Conservation (phyloP, 2,888 invertebrate species). For the Luperina nickerlii region DNA sequence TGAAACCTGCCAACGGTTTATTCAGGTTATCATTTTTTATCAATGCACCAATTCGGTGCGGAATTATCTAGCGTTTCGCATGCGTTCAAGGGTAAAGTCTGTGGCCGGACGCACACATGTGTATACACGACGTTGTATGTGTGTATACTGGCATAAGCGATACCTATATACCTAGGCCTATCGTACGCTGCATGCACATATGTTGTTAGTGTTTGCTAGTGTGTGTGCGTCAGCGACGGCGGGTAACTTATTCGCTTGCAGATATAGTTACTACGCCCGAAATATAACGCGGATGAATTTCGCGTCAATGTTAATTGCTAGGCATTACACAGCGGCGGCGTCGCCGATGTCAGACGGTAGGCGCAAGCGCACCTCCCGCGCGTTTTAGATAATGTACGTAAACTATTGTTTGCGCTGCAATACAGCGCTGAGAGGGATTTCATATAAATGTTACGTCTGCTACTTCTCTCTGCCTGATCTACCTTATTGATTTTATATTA, state of each 20-base stretch:
- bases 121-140: slow-evolving; percentile 72
- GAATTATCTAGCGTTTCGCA: slow-evolving; percentile 86
- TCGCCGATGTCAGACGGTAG: slow-evolving; percentile 62
- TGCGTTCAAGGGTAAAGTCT: slow-evolving; percentile 89
- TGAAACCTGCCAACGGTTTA: slow-evolving; percentile 76
- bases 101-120: slow-evolving; percentile 82
- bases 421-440: slow-evolving; percentile 24
- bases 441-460: slow-evolving; percentile 1
- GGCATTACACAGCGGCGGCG: slow-evolving; percentile 74
- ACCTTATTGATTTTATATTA: not conserved
- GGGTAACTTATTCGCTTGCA: slow-evolving; percentile 87
- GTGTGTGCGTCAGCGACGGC: slow-evolving; percentile 82
- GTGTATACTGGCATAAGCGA: slow-evolving; percentile 73
- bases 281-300: slow-evolving; percentile 87
- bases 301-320: slow-evolving; percentile 83
- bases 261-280: slow-evolving; percentile 88
- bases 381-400: slow-evolving; percentile 53
- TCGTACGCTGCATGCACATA: slow-evolving; percentile 79
- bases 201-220: slow-evolving; percentile 74
- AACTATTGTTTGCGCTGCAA: slow-evolving; percentile 24
- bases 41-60: slow-evolving; percentile 86
- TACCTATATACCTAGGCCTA: slow-evolving; percentile 80
- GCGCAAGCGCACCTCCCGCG: slow-evolving; percentile 56
- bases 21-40: slow-evolving; percentile 87
- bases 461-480: not conserved